phyloP scores from a whole-genome alignment of 2,797 vertebrate species.

The Pelodytes ibericus region DNA sequence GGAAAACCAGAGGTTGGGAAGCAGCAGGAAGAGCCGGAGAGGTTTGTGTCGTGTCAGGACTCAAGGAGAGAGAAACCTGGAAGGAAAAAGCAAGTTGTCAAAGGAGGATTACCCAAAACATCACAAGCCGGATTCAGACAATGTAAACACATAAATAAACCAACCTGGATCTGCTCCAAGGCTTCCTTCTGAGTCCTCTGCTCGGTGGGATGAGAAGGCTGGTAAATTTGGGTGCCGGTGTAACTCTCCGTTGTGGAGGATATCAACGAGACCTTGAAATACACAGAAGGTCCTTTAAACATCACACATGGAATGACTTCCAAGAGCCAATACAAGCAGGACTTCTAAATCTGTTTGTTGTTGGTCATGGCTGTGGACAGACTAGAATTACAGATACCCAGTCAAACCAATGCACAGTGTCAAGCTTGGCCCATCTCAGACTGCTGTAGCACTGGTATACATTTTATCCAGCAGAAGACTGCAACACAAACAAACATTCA shows the following conservation, averaged over 20 bases:
- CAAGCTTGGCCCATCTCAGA: no score
- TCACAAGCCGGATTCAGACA: neutral
- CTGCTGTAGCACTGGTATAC: no score
- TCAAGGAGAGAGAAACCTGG: conserved; percentile 89
- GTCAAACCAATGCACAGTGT: no score
- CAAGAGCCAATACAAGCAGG: no score
- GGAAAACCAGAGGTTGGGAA: conserved; percentile 92
- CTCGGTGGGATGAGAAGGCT: conserved; percentile 86
- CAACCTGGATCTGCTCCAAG: conserved; percentile 91
- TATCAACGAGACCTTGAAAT: conserved; percentile 82
- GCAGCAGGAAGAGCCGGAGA: conserved; percentile 87
- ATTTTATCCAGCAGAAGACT: no score
- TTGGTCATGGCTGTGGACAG: no score
- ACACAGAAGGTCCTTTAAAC: neutral
- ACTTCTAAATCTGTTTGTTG: no score
- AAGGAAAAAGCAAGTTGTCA: conserved; percentile 42
- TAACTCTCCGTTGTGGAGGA: conserved; percentile 85
- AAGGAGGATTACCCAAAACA: conserved; percentile 36
- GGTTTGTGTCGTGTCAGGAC: conserved; percentile 85
- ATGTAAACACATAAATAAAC: conserved; percentile 25
- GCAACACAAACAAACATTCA: no score
- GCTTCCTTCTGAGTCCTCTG: conserved; percentile 84
- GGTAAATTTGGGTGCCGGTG: conserved; percentile 84
- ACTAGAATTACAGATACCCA: no score
- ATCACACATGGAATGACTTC: no score